These are phyloP conservation scores for Rhodeus uyekii DNA, from an alignment of 2,797 vertebrate genomes.

Conservation along the genomic window DNA sequence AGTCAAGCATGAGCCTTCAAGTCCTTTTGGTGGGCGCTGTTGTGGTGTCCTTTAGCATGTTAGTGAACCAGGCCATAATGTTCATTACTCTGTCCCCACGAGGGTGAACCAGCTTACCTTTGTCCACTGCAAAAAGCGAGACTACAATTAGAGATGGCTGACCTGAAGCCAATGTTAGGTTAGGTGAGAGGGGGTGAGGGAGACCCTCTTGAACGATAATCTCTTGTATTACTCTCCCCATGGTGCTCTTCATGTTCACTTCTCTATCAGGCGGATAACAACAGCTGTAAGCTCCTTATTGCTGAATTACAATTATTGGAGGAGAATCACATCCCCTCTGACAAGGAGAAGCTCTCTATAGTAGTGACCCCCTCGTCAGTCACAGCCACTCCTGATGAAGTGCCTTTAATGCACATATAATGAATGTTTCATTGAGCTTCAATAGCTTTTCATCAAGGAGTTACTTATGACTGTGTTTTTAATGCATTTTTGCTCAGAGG, in stretches of 20 bases:
- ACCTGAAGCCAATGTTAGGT: conserved; percentile 77
- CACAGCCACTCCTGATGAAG: conserved; percentile 63
- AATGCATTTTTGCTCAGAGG: conserved; percentile 55
- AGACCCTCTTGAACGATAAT: conserved; percentile 69
- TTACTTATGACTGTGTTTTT: conserved; percentile 61
- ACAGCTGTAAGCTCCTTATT: conserved; percentile 73
- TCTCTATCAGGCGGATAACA: conserved; percentile 62
- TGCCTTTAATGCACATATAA: conserved; percentile 67
- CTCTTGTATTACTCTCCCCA: conserved; percentile 72
- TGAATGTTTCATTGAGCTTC: conserved; percentile 67
- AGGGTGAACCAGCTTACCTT: conserved; percentile 69
- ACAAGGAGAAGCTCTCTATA: conserved; percentile 35
- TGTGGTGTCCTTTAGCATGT: conserved; percentile 66
- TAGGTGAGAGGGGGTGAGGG: conserved; percentile 54
- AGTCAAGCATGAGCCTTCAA: conserved; percentile 56
- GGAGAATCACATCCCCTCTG: conserved; percentile 53
- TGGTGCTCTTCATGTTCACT: conserved; percentile 70
- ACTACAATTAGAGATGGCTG: conserved; percentile 77
- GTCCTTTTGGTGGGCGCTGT: conserved; percentile 50
- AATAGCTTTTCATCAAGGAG: conserved; percentile 61
- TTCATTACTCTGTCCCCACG: conserved; percentile 74
- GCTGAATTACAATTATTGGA: conserved; percentile 76
- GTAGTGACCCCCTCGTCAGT: conserved; percentile 56
- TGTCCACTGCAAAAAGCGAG: conserved; percentile 67
- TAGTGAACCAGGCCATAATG: conserved; percentile 76